Percentiles rank a stretch among this genome's conserved stretches.
Conservation (phyloP, 2,113 vertebrate species). For the Paramormyrops kingsleyae region DNA sequence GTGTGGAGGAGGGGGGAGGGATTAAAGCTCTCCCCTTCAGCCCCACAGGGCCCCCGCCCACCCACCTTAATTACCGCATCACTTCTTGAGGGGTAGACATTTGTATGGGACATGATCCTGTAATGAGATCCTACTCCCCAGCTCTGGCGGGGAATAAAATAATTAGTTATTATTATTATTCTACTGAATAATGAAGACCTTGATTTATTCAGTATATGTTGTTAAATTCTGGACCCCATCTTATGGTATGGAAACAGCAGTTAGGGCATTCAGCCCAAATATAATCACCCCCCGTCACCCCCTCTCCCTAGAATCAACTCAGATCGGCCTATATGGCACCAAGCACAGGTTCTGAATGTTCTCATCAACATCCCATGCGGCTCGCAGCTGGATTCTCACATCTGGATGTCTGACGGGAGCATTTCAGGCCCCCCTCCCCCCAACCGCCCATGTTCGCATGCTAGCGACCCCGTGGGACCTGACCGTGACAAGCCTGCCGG, state of each 20-base stretch:
- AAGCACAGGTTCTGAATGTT: neutral
- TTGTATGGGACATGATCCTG: neutral
- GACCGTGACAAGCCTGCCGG: no score
- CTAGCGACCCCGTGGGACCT: neutral
- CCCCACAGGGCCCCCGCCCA: neutral
- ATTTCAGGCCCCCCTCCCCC: neutral
- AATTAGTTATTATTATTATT: no score
- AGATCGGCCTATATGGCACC: neutral
- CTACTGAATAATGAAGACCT: slow-evolving; percentile 5
- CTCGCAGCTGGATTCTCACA: neutral
- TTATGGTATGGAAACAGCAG: neutral
- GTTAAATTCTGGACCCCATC: neutral
- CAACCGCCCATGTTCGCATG: neutral
- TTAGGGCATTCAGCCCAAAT: neutral
- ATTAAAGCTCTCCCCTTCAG: neutral
- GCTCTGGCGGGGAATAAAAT: neutral
- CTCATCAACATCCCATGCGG: neutral
- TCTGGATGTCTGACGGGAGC: neutral
- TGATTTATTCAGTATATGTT: neutral
- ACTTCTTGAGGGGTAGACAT: neutral
- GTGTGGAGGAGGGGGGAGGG: neutral
- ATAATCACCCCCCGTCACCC: neutral
- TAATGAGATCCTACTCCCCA: slow-evolving; percentile 18
- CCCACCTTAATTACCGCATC: slow-evolving; percentile 12
- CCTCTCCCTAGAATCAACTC: neutral